Base-by-base conservation (phyloP, 2,888 invertebrate genomes). In the Diadegma fenestrale region DNA sequence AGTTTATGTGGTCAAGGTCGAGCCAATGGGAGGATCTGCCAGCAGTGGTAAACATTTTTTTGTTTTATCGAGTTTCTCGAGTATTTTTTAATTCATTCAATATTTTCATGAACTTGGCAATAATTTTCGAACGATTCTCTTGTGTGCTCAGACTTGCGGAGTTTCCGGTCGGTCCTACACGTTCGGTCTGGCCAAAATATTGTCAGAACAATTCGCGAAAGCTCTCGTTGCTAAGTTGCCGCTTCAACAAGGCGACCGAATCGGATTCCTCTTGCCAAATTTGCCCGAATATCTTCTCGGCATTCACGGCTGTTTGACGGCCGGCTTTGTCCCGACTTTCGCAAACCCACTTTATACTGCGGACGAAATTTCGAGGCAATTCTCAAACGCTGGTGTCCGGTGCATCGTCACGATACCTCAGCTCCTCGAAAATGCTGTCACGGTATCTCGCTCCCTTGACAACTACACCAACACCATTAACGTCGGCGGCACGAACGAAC, bases 281-380 rank as follows among this genome's bases (percentile, higher is more conserved):
- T 95, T 96, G 76, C 97, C 97, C 0, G 97, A 97, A 94, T 97
- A 96, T 90, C 94, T 95, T 12, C 95, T 96, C 33, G 94, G 95
- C n/a, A 95, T 96, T 68, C 95, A 96, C 88, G 96, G 96, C 3
- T 96, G 96, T 63, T 94, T 96, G 91, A 94, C 95, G 86, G 96
- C 96, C 1, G 96, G 96, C 0, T 93, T 96, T 1, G 94, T 95
- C 2, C 96, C 96, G 17, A 96, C 96, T 0, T 96, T 96, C 89
- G 96, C 96, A 3, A 97, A 96, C 91, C 96, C 96, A 0, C 93
- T 96, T 54, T 96, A 96, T 91, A 97, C 96, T 14, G 95, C 95
- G 91, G 96, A 95, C 88, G 96, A 96, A 93, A 94, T 96, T 78
- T 93, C 93, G 64, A 94, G 96, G 6, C 96, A 96, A 91, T 96